Evolutionary conservation across 2,113 vertebrate genomes (phyloP).

Genomic region (Zosterops lateralis): DNA sequence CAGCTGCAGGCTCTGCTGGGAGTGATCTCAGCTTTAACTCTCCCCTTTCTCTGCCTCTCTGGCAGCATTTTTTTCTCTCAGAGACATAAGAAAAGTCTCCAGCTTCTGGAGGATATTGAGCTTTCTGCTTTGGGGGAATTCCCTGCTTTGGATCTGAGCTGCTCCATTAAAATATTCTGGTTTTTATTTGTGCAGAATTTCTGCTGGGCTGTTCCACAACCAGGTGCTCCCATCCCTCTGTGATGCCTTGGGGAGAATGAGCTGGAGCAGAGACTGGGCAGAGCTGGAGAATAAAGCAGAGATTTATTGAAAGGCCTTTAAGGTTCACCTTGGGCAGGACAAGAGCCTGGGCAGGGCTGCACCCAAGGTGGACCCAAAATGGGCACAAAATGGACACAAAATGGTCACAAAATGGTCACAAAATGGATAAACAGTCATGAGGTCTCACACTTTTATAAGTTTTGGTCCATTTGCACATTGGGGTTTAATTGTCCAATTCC

Average conservation of each 20-base stretch:
- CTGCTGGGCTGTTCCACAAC: neutral
- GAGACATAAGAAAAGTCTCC: neutral
- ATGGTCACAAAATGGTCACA: too few relatives aligned
- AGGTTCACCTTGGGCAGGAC: neutral
- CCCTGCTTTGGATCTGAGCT: neutral
- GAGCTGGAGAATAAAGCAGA: neutral
- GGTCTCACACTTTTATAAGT: too few relatives aligned
- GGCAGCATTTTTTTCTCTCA: neutral
- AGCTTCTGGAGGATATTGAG: neutral
- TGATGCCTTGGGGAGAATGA: neutral
- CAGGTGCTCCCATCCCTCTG: neutral
- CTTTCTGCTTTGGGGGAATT: neutral
- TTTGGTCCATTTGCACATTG: too few relatives aligned
- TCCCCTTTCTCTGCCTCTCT: fast-evolving
- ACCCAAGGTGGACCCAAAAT: neutral
- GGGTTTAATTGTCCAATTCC: too few relatives aligned
- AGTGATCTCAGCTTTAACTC: neutral
- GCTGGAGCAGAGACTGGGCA: neutral
- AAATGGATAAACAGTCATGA: too few relatives aligned
- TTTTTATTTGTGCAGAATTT: neutral
- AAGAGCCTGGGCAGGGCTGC: neutral
- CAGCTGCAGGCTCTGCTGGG: neutral
- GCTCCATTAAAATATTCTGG: neutral
- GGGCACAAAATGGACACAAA: too few relatives aligned
- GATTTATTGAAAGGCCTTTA: neutral